Percentiles rank a stretch among this genome's conserved stretches.
Conservation (phyloP, 2,797 vertebrate species). For the Bradypodion pumilum region DNA sequence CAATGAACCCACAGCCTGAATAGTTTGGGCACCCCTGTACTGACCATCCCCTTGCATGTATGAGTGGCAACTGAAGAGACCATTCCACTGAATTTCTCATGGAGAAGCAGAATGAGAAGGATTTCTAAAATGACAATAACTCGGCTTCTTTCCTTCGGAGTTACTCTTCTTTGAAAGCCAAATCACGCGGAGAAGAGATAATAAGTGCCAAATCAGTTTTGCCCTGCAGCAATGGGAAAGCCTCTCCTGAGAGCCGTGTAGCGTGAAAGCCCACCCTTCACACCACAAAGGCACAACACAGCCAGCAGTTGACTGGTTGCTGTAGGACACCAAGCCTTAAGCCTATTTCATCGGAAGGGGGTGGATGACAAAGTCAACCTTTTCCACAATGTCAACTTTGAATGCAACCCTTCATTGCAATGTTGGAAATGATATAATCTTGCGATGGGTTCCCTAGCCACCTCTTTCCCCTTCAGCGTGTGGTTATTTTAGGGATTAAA, state of each 20-base stretch:
- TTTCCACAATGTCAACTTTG: background rate
- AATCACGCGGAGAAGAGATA: background rate
- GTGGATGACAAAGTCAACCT: background rate
- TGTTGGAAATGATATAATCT: background rate
- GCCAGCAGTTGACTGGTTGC: slow-evolving; percentile 1
- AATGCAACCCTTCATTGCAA: background rate
- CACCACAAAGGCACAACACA: slow-evolving; percentile 20
- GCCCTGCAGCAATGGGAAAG: slow-evolving; percentile 15
- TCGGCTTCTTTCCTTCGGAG: slow-evolving; percentile 25
- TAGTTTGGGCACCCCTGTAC: too few species aligned
- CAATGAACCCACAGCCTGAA: too few species aligned
- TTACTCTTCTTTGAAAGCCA: slow-evolving; percentile 32
- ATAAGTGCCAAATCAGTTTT: background rate
- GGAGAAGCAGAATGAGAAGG: too few species aligned
- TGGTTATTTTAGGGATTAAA: background rate
- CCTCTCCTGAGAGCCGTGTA: slow-evolving; percentile 26
- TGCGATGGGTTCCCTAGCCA: too few species aligned
- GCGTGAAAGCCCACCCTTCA: slow-evolving; percentile 17
- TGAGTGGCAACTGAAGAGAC: too few species aligned
- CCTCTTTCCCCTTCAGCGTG: background rate
- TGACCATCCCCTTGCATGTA: too few species aligned
- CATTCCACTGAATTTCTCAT: too few species aligned
- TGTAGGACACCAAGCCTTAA: background rate
- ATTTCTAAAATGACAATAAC: too few species aligned
- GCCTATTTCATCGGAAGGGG: background rate